Base-by-base conservation (phyloP, 2,888 invertebrate genomes). In the Acleris literana region DNA sequence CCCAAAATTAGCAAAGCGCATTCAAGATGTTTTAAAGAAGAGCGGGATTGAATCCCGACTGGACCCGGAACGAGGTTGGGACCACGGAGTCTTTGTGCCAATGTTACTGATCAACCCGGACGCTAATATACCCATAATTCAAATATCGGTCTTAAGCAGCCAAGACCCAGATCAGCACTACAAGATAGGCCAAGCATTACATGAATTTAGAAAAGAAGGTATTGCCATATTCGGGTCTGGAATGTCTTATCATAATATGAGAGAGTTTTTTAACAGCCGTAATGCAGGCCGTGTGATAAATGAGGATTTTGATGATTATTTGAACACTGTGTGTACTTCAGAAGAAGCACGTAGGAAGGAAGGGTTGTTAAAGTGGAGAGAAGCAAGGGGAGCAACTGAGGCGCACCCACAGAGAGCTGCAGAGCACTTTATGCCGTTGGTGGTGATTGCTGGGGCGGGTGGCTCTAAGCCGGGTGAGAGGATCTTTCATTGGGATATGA, bases 231-330 rank as follows among this genome's bases (percentile, higher is more conserved):
- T 92, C 0, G 92, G 92, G 0, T 92, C 92, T 0, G 92, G 92
- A 1, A 92, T 92, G 92, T 91, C 92, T 0, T 92, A 89, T 51
- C 92, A 92, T 53, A 92, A 92, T 55, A 92, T 92, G 92, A 80
- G 88, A 65, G 87, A 87, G 60, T 92, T 92, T 61, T 82, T 72
- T 74, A 75, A 68, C 1, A 75, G 76, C 4, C 72, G 84, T 49
- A 17, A 78, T 6, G 70, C 73, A 6, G 72, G 78, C 0, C 67
- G 70, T 3, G 87, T 91, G 22, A 78, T 92, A 0, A 92, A 92
- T 71, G 74, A 80, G 46, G 86, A 87, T 7, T 92, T 92, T 82
- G 92, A 92, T 74, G 82, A 86, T 7, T 92, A 81, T 74, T 74
- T 92, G 25, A 76, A 81, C n/a, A 81, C 76, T 69, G 81, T 86